Percentiles rank a stretch among this genome's conserved stretches.
Conservation (phyloP, 2,888 invertebrate species). For the Ochropleura plecta region DNA sequence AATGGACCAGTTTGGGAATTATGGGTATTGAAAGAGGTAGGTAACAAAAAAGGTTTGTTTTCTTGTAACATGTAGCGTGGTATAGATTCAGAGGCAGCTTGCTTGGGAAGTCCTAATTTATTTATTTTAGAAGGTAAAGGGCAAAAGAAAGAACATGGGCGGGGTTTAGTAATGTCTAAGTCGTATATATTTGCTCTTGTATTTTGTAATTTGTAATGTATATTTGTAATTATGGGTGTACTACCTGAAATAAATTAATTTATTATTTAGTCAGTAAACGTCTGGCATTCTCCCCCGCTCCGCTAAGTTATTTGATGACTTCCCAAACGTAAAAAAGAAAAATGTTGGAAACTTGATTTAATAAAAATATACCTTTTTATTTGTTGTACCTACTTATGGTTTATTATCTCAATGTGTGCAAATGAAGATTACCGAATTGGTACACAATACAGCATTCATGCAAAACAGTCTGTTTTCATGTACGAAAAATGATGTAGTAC, state of each 20-base stretch:
- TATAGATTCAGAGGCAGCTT: background rate
- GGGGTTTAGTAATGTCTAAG: too few species aligned
- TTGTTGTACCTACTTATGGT: background rate
- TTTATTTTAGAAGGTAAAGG: too few species aligned
- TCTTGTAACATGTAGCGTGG: background rate
- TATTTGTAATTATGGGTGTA: too few species aligned
- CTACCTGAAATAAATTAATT: too few species aligned
- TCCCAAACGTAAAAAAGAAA: too few species aligned
- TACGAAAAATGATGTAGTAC: background rate
- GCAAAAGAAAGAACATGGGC: too few species aligned
- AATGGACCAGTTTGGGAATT: constrained; percentile 13
- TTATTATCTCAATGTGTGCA: background rate
- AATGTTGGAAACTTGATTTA: background rate
- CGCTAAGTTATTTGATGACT: too few species aligned
- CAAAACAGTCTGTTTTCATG: background rate
- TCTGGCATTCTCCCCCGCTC: too few species aligned
- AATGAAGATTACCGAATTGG: background rate
- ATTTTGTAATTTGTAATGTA: too few species aligned
- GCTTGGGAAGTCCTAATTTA: background rate
- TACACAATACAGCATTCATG: background rate
- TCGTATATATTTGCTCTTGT: too few species aligned
- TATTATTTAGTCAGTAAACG: too few species aligned
- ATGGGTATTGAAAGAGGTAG: background rate
- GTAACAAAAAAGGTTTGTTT: background rate
- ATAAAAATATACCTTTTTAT: background rate